Base-by-base conservation (phyloP, 2,113 vertebrate genomes). In the Laticauda colubrina region DNA sequence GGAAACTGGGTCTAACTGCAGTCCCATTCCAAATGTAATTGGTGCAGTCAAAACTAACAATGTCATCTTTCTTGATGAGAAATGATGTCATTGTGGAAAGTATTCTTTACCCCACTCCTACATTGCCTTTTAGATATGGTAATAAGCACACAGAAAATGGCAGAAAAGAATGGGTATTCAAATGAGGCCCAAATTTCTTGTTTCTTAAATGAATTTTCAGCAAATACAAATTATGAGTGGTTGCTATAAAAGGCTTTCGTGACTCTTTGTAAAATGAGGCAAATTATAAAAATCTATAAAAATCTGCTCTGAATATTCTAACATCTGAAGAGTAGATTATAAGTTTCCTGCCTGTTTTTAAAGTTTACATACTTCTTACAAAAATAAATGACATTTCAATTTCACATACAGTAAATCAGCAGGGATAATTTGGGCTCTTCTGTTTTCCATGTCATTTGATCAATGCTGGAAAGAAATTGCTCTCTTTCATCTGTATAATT, bases 311-410 rank as follows among this genome's bases (percentile, higher is more conserved):
- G 26, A 92, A 69, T 91, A 53, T 85, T 92, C 85, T 94, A 20
- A 92, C 43, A 75, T 2, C 43, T 61, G 5, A 94, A 92, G 53
- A 7, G 64, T 24, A 14, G 26, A 94, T 93, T 93, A 87, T 20
- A 94, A 59, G 6, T 0, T 93, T 95, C 75, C 21, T 5, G 43
- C 61, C 2, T 93, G 4, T 0, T 94, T 95, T 90, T 85, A 85
- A 91, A 48, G 39, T 91, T 91, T 92, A 2, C 10, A 1, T 57
- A 29, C 90, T 93, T 91, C n/a, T n/a, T 88, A 90, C 93, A 81
- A 93, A 94, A 88, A 93, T 6, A 4, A 94, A 34, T 2, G 56
- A 4, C 15, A 90, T 89, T 94, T 64, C 2, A 56, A 15, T 95
- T 95, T 93, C 45, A 81, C 4, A 8, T 95, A n/a, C 39, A 93